Conservation (phyloP, 2,113 vertebrate species). For the Neogale vison region DNA sequence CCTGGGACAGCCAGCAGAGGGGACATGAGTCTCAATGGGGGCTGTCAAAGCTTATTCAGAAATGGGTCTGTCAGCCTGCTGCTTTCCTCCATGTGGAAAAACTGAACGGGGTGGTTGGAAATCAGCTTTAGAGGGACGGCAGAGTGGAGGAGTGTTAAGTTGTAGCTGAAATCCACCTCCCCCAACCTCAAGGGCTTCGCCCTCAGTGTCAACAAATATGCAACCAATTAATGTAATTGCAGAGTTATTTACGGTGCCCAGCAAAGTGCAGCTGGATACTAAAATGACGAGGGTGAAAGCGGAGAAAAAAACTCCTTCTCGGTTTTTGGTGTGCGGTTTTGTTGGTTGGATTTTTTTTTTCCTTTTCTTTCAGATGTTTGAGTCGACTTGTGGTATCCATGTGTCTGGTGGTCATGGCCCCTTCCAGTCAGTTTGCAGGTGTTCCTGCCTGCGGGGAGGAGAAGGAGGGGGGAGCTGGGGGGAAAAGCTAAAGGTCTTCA, state of each 20-base stretch:
- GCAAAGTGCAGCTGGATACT: constrained; percentile 85
- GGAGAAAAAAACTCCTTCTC: constrained; percentile 67
- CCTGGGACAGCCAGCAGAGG: constrained; percentile 70
- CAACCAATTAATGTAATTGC: constrained; percentile 91
- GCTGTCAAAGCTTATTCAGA: constrained; percentile 71
- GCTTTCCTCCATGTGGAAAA: not conserved
- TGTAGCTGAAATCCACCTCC: constrained; percentile 82
- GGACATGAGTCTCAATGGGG: constrained; percentile 58
- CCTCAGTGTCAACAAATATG: constrained; percentile 89
- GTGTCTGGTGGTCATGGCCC: constrained; percentile 85
- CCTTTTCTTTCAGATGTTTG: constrained; percentile 81
- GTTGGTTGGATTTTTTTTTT: constrained; percentile 1
- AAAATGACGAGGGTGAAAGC: constrained; percentile 81
- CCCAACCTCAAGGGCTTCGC: constrained; percentile 69
- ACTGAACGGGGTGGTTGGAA: not conserved
- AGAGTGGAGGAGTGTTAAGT: constrained; percentile 78
- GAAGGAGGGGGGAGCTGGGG: constrained; percentile 63
- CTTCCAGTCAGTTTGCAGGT: constrained; percentile 84
- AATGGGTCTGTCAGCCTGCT: not conserved
- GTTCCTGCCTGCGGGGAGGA: constrained; percentile 75
- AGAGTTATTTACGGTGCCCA: constrained; percentile 88
- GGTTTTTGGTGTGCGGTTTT: constrained; percentile 47
- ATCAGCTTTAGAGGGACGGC: constrained; percentile 70
- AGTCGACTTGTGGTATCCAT: constrained; percentile 85
- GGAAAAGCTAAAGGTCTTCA: constrained; percentile 79